Percentiles rank a stretch among this genome's conserved stretches.
Evolutionary conservation across 2,888 invertebrate genomes (phyloP).

Genomic region (Coelopa pilipes): DNA sequence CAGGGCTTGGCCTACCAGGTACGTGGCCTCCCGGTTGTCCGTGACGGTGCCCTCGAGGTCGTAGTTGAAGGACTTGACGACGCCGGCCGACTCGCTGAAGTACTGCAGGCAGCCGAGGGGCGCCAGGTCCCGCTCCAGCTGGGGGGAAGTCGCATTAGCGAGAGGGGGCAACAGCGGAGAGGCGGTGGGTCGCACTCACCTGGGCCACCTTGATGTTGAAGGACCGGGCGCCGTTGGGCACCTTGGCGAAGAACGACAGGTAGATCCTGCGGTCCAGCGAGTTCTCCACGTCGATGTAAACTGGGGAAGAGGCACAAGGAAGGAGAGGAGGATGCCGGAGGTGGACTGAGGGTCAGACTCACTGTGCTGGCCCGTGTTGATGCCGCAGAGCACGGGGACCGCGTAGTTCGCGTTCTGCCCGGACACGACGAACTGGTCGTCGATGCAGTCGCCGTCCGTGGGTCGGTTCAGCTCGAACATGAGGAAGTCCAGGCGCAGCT

Average conservation of each 20-base stretch:
- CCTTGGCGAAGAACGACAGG: conserved; percentile 73
- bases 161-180: background rate
- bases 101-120: conserved; percentile 77
- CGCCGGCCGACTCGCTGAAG: conserved; percentile 71
- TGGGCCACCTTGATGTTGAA: conserved; percentile 75
- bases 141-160: conserved; percentile 44
- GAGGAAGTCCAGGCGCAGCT: conserved; percentile 77
- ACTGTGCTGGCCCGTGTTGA: conserved; percentile 82
- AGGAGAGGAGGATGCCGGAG: background rate
- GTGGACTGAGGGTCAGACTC: conserved; percentile 51
- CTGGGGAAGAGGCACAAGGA: conserved; percentile 65
- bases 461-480: conserved; percentile 78
- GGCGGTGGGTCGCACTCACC: conserved; percentile 47
- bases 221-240: conserved; percentile 69
- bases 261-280: conserved; percentile 72
- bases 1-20: conserved; percentile 69
- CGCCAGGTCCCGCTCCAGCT: conserved; percentile 66
- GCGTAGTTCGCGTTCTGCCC: conserved; percentile 77
- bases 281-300: conserved; percentile 77
- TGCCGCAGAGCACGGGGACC: conserved; percentile 79
- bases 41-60: conserved; percentile 71
- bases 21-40: conserved; percentile 70
- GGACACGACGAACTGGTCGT: conserved; percentile 77
- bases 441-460: conserved; percentile 74
- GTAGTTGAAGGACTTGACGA: conserved; percentile 79